These are phyloP conservation scores for Drosophila lini DNA, from an alignment of 1,140 invertebrate genomes.

Conservation along the genomic window DNA sequence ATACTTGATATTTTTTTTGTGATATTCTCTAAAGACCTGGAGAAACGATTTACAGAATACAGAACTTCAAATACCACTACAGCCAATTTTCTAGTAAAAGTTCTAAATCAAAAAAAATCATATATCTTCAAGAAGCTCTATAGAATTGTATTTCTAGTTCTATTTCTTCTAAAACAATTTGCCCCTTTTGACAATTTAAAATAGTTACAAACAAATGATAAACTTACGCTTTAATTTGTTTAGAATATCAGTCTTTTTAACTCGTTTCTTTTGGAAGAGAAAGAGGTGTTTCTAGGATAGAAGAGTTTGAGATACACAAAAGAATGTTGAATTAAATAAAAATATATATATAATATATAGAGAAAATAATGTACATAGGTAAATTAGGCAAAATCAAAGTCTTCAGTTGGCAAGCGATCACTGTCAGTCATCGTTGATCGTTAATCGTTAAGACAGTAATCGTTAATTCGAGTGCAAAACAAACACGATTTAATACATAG, in stretches of 20 bases:
- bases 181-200: background rate
- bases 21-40: background rate
- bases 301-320: conserved; percentile 26
- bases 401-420: conserved; percentile 9
- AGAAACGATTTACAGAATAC: conserved; percentile 2
- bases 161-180: background rate
- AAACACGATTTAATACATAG: conserved; percentile 11
- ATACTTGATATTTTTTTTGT: conserved; percentile 2
- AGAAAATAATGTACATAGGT: conserved; percentile 1
- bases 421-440: conserved; percentile 15
- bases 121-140: background rate
- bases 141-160: background rate
- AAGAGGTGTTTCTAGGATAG: conserved; percentile 28
- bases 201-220: conserved; percentile 12
- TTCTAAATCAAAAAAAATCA: background rate
- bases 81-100: conserved; percentile 3
- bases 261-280: conserved; percentile 25
- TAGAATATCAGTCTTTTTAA: conserved; percentile 39
- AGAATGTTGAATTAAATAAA: conserved; percentile 17
- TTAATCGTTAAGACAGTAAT: conserved; percentile 10
- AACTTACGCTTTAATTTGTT: conserved; percentile 36
- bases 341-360: conserved; percentile 1
- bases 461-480: conserved; percentile 28
- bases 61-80: background rate
- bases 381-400: conserved; percentile 6